Evolutionary conservation across 2,113 vertebrate species (phyloP), one percentile per base, ranked within the genome.

Genomic region (Chaenogobius annularis): DNA sequence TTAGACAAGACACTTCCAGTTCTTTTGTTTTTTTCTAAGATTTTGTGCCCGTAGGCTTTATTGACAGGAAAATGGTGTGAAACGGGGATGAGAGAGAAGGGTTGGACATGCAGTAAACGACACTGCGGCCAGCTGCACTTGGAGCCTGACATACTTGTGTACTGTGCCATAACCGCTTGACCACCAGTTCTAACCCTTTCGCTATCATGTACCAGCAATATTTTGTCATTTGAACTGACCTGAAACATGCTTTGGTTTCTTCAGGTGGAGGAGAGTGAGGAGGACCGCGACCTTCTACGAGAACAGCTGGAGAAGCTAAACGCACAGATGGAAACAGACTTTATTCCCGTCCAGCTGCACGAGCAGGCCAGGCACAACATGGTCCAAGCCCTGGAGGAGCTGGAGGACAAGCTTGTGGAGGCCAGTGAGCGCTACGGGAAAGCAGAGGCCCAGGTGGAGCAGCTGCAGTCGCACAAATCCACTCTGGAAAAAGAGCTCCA

Each of bases 371-470:
- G 93, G 80, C 94, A 84, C 81, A 83, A 92, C 20, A 94, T 94
- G 40, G 92, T 92, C 0, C 59, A 70, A 0, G 86, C 90, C 12
- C 79, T 96, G 22, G 93, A 93, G 59, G 94, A 95, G 31, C 90
- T 99, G 73, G 95, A 94, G 70, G 94, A 92, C 82, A 94, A 94
- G 85, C 90, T 99, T 17, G 89, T 92, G 14, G 96, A 98, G 46
- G 67, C 92, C 3, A 93, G 92, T 0, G 92, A 94, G 35, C 95
- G 90, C 70, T 93, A 87, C 6, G 89, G 87, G 1, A 94, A 93
- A 79, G 92, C 93, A 76, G 94, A 95, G 76, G 90, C 88, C 5
- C 95, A 95, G 80, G 80, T 93, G 3, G 94, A 94, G 35, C 93
- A 88, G 80, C 68, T 98, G 54, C 86, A 92, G 67, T 73, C 69